These are phyloP conservation scores for Nephotettix cincticeps DNA, from an alignment of 1,140 invertebrate genomes.

Conservation along the genomic window DNA sequence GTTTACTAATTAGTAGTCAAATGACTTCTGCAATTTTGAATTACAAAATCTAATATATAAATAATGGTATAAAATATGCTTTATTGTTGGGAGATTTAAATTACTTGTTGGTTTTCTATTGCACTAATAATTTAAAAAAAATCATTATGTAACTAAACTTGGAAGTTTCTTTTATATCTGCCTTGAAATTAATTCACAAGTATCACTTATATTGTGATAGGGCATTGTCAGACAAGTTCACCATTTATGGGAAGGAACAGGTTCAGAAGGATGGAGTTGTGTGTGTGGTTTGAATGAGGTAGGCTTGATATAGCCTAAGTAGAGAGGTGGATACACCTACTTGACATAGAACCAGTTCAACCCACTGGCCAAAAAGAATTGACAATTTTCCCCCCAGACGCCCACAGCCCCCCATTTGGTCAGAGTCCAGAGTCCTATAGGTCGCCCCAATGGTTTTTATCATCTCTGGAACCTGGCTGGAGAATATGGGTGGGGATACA, in stretches of 20 bases:
- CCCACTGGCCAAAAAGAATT: constrained; percentile 3
- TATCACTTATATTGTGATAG: neutral
- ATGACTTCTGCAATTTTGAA: too few species aligned
- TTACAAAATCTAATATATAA: too few species aligned
- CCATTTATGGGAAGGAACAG: constrained; percentile 16
- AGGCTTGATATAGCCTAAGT: constrained; percentile 21
- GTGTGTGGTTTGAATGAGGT: constrained; percentile 17
- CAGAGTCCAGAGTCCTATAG: constrained; percentile 9
- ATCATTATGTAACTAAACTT: too few species aligned
- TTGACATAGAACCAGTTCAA: constrained; percentile 16
- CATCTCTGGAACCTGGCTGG: constrained; percentile 14
- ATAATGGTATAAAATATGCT: too few species aligned
- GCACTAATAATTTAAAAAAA: too few species aligned
- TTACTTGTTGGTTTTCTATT: too few species aligned
- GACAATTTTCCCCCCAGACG: constrained; percentile 24
- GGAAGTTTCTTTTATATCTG: too few species aligned
- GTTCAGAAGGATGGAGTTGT: constrained; percentile 11
- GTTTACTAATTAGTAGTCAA: too few species aligned
- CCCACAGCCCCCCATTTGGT: constrained; percentile 22
- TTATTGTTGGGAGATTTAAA: too few species aligned
- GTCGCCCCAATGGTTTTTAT: constrained; percentile 24
- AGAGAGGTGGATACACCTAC: constrained; percentile 27
- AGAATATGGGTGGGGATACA: constrained; percentile 15
- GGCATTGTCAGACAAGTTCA: constrained; percentile 8
- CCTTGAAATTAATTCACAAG: too few species aligned